Evolutionary conservation across 2,797 vertebrate species (phyloP).

Genomic region (Molossus alvarezi): DNA sequence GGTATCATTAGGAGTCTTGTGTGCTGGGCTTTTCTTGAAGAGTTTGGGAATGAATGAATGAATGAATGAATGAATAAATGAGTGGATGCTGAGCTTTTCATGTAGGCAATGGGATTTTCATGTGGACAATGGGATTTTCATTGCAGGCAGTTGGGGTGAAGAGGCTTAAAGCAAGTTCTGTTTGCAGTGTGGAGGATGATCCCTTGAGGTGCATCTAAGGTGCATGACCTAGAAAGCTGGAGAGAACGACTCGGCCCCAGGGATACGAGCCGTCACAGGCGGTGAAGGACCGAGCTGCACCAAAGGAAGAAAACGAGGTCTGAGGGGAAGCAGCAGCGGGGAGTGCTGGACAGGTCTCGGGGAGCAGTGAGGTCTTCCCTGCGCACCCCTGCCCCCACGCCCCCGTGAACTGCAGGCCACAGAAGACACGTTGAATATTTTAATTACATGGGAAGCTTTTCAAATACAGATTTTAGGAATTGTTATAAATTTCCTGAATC

Average conservation of each 20-base stretch:
- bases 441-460: neutral
- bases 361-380: neutral
- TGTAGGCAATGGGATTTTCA: neutral
- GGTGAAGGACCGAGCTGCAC: neutral
- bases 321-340: neutral
- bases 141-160: neutral
- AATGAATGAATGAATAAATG: neutral
- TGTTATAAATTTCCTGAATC: neutral
- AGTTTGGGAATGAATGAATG: neutral
- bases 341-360: neutral
- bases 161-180: neutral
- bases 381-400: rapidly evolving
- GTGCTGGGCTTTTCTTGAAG: neutral
- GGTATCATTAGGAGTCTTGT: neutral
- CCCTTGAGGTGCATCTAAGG: neutral
- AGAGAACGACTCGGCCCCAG: neutral
- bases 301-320: neutral
- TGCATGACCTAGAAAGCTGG: neutral
- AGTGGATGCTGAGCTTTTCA: neutral
- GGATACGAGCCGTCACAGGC: neutral
- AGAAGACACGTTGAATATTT: neutral
- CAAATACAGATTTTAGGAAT: neutral
- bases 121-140: neutral
- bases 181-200: neutral
- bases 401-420: neutral